Percentiles rank a stretch among this genome's conserved stretches.
Evolutionary conservation across 1,140 invertebrate genomes (phyloP).

Genomic region (Reticulitermes speratus): DNA sequence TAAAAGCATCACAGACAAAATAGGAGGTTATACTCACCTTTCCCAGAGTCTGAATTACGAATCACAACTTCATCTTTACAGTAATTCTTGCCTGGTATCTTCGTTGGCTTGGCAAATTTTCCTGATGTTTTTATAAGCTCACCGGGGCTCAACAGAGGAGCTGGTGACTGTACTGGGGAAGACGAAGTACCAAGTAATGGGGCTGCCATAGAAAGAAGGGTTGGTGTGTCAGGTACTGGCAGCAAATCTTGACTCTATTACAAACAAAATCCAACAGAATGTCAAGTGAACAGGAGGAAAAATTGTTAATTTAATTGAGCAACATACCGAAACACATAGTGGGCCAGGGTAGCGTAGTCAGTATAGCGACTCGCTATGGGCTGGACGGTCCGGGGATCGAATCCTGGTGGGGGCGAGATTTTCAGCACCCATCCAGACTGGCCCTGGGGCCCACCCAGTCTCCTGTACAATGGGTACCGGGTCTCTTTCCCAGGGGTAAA

Average conservation of each 20-base stretch:
- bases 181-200: slow-evolving; percentile 29
- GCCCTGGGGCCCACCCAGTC: too few relatives aligned
- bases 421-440: too few relatives aligned
- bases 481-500: too few relatives aligned
- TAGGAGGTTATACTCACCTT: slow-evolving; percentile 63
- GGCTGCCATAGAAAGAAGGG: background rate
- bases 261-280: slow-evolving; percentile 1
- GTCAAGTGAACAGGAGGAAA: background rate
- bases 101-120: slow-evolving; percentile 83
- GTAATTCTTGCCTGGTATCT: slow-evolving; percentile 87
- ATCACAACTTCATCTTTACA: slow-evolving; percentile 93
- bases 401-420: too few relatives aligned
- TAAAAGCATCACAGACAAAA: too few relatives aligned
- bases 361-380: too few relatives aligned
- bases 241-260: slow-evolving; percentile 10
- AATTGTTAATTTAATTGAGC: background rate
- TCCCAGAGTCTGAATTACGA: slow-evolving; percentile 89
- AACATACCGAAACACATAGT: too few relatives aligned
- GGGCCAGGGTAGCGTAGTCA: too few relatives aligned
- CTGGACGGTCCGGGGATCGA: too few relatives aligned
- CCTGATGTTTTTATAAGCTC: slow-evolving; percentile 85
- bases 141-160: slow-evolving; percentile 67
- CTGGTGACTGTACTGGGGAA: slow-evolving; percentile 24
- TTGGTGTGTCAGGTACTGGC: background rate
- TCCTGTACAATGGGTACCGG: too few relatives aligned